These are phyloP conservation scores for Oreohelix idahoensis DNA, from an alignment of 1,140 invertebrate genomes.

Conservation along the genomic window DNA sequence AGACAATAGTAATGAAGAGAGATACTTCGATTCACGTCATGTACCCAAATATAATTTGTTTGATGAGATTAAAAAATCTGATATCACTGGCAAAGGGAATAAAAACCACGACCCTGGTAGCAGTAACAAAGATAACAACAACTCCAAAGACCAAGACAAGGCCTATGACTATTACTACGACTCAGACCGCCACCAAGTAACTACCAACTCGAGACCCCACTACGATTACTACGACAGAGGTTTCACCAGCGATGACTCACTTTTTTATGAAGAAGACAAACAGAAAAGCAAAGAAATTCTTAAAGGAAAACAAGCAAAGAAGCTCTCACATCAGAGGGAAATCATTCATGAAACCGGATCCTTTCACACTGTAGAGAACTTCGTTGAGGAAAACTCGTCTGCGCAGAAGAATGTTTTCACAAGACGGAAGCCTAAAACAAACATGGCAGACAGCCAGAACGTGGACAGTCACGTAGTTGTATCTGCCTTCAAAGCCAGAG, in stretches of 20 bases:
- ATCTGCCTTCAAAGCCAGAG: neutral
- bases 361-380: neutral
- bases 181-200: neutral
- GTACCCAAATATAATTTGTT: neutral
- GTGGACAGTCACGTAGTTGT: neutral
- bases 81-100: neutral
- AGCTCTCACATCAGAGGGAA: neutral
- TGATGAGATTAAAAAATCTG: neutral
- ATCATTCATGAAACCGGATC: neutral
- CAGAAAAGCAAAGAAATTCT: neutral
- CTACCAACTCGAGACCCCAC: neutral
- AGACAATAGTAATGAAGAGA: neutral
- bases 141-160: neutral
- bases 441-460: neutral
- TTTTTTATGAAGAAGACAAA: neutral
- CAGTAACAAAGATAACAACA: neutral
- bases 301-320: neutral
- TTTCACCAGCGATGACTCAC: neutral
- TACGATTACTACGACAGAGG: neutral
- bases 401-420: neutral
- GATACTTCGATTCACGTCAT: neutral
- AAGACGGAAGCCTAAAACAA: neutral
- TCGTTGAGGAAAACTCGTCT: neutral
- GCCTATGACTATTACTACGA: neutral
- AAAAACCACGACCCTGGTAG: neutral